phyloP scores from a whole-genome alignment of 2,797 vertebrate species.

The Malurus leucopterus region DNA sequence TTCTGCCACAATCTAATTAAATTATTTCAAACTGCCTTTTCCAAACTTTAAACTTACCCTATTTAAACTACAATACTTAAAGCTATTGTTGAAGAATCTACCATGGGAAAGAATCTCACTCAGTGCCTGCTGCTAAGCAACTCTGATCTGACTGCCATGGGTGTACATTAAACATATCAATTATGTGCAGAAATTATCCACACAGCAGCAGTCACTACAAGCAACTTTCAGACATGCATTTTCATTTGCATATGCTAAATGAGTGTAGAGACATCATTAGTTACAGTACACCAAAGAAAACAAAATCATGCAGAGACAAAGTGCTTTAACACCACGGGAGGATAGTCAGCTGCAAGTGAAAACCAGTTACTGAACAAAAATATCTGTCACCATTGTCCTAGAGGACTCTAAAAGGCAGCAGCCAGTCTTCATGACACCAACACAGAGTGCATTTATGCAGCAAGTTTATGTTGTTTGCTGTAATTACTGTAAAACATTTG shows the following conservation, averaged over 20 bases:
- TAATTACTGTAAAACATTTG: conserved; percentile 19
- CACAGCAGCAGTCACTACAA: background rate
- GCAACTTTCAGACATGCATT: background rate
- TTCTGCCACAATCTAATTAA: background rate
- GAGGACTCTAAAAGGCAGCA: background rate
- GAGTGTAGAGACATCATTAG: background rate
- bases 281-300: background rate
- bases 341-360: background rate
- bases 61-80: background rate
- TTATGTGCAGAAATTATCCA: background rate
- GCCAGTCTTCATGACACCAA: background rate
- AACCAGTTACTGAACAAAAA: background rate
- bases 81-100: background rate
- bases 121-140: background rate
- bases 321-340: background rate
- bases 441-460: background rate
- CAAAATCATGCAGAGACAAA: background rate
- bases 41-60: background rate
- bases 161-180: background rate
- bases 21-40: background rate
- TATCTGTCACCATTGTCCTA: background rate
- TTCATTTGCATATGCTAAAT: background rate
- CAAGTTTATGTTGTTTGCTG: background rate
- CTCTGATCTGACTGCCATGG: background rate
- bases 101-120: background rate